A percentile compares a stretch with the other conserved stretches of the same genome.
Conservation (phyloP, 2,113 vertebrate species). For the Pagrus major region DNA sequence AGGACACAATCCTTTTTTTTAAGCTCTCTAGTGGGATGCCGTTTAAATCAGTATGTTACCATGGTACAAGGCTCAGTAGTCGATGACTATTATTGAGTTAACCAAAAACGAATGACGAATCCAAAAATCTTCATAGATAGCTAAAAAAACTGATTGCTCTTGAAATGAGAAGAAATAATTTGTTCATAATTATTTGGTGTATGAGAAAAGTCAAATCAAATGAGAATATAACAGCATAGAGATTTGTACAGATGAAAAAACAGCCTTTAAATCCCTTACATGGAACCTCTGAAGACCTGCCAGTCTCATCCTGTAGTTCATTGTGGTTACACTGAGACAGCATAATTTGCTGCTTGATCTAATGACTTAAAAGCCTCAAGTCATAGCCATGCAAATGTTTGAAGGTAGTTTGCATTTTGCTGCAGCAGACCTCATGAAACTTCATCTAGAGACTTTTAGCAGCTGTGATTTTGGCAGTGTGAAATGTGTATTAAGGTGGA, state of each 20-base stretch:
- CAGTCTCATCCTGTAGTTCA: constrained; percentile 36
- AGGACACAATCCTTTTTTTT: no score
- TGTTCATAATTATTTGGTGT: neutral
- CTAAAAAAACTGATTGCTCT: neutral
- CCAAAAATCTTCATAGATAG: neutral
- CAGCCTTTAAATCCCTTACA: constrained; percentile 11
- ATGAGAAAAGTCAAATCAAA: neutral
- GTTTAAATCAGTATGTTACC: no score
- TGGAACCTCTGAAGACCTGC: constrained; percentile 8
- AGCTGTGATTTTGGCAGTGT: neutral
- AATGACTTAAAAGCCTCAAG: constrained; percentile 46
- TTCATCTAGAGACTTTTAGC: neutral
- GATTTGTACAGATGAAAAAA: neutral
- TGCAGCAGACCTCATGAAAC: neutral
- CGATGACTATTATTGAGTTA: neutral
- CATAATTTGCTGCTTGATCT: constrained; percentile 44
- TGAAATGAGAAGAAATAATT: neutral
- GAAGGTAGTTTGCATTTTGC: constrained; percentile 8
- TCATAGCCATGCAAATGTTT: constrained; percentile 17
- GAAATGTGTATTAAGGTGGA: constrained; percentile 13
- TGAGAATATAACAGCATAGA: neutral
- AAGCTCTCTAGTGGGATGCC: no score
- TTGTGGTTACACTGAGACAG: constrained; percentile 15
- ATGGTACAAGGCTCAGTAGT: no score
- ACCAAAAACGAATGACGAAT: neutral